These are phyloP conservation scores for Amazona guildingii DNA, from an alignment of 2,113 vertebrate genomes.

Conservation along the genomic window DNA sequence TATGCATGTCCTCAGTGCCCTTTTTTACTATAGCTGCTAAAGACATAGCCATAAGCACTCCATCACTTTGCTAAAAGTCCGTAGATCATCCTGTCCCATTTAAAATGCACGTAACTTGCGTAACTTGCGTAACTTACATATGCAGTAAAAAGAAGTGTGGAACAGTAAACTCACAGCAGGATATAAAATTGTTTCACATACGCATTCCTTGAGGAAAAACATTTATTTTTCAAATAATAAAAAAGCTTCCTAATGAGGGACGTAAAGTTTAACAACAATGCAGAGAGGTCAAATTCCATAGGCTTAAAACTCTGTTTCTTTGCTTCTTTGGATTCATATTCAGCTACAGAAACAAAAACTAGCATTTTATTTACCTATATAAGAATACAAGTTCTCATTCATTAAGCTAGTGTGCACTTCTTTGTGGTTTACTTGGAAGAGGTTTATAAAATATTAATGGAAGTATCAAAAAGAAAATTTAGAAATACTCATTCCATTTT, in stretches of 20 bases:
- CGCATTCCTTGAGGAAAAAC: neutral
- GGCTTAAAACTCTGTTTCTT: neutral
- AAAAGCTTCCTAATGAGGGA: neutral
- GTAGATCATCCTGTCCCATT: neutral
- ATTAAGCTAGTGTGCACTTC: neutral
- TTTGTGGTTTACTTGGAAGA: neutral
- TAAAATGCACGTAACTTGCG: neutral
- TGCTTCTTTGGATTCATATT: neutral
- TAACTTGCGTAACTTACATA: neutral
- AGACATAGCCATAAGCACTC: neutral
- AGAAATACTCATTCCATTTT: neutral
- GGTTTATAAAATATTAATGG: neutral
- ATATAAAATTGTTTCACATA: neutral
- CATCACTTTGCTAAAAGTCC: neutral
- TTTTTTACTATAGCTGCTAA: neutral
- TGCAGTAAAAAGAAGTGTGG: neutral
- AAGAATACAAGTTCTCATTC: neutral
- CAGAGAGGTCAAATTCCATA: neutral
- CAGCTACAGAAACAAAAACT: neutral
- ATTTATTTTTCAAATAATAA: neutral
- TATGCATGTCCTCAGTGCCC: neutral
- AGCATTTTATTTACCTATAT: neutral
- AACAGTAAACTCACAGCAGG: neutral
- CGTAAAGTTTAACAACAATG: neutral
- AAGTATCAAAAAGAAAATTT: neutral